Base-by-base conservation (phyloP, 2,888 invertebrate genomes). In the Seira musarum region DNA sequence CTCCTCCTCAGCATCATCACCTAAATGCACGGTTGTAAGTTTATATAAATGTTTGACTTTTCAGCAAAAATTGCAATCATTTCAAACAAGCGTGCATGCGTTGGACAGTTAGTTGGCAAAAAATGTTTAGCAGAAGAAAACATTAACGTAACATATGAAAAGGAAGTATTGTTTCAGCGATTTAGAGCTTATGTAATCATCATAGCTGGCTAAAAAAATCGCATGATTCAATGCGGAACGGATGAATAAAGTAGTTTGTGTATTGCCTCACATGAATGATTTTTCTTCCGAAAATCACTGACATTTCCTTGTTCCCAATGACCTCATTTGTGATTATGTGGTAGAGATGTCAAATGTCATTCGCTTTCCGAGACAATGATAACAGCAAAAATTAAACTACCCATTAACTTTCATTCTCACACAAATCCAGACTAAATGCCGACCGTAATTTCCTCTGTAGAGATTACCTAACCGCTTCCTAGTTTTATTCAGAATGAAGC, bases 11-110 rank as follows among this genome's bases (percentile, higher is more conserved):
- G 35, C 77, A 65, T 57, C 77, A 21, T 70, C 77, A 22, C 35
- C 78, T 67, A 68, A 78, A 22, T 71, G 71, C 71, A 64, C 77
- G 53, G 19, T 69, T 78, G 78, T 77, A 77, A 77, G 77, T 40
- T 40, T 40, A 40, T 40, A 40, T 40, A 40, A 40, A 40, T 40
- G 40, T 40, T 40, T 40, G 40, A 8, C 40, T 40, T 40, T 6
- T 40, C n/a, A n/a, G n/a, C n/a, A n/a, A 13, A 40, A 40, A 40
- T 40, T 40, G 40, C 40, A 40, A 40, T 13, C 40, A 8, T 40
- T 40, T 40, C 40, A 40, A 13, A 40, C 40, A 40, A 40, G 13
- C 40, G 13, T 40, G 40, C 40, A 40, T 40, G 40, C 40, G 40
- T 40, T 40, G 40, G 40, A 40, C 40, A 40, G 40, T 40, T 13